Percentiles rank a stretch among this genome's conserved stretches.
phyloP scores from a whole-genome alignment of 2,113 vertebrate species.

The Oreochromis spilurus region DNA sequence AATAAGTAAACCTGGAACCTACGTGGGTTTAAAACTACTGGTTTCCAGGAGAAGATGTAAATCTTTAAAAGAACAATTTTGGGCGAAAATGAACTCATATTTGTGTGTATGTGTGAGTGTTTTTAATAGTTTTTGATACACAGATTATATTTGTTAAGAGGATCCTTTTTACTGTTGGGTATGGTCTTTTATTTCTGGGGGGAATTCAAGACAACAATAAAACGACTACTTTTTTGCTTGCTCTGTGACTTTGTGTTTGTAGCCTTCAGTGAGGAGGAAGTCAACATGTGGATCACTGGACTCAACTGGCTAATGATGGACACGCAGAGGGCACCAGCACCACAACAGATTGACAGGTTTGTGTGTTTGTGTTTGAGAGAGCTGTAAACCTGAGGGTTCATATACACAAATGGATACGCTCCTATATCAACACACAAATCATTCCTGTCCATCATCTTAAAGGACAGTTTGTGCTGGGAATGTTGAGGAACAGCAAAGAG shows the following conservation, averaged over 20 bases:
- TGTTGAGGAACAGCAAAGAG: background rate
- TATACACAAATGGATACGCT: background rate
- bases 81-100: background rate
- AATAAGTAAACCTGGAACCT: background rate
- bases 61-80: background rate
- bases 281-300: conserved; percentile 80
- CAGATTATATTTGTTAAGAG: background rate
- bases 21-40: background rate
- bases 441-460: background rate
- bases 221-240: background rate
- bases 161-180: background rate
- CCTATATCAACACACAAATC: background rate
- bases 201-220: background rate
- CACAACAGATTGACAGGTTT: conserved; percentile 77
- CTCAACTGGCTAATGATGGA: conserved; percentile 81
- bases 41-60: background rate
- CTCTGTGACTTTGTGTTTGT: background rate
- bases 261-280: conserved; percentile 86
- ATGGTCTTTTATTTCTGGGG: background rate
- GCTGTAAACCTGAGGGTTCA: background rate
- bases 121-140: background rate
- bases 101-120: background rate
- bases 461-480: background rate
- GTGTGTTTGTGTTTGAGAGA: conserved; percentile 30
- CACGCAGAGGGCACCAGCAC: conserved; percentile 76